These are phyloP conservation scores for Macrotrachela quadricornifera DNA, from an alignment of 1,140 invertebrate species.

Conservation along the genomic window DNA sequence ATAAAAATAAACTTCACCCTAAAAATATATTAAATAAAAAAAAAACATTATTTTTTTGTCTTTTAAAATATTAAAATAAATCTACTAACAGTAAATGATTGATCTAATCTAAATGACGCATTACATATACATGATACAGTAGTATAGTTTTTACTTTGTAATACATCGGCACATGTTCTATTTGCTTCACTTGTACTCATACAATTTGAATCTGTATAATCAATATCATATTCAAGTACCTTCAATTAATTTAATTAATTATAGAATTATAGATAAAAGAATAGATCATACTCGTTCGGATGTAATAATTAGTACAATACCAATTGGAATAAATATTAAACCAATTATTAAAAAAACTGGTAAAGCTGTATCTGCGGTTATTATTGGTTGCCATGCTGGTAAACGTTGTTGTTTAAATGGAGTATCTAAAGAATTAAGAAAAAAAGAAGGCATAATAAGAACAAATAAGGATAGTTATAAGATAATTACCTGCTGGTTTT, in stretches of 20 bases:
- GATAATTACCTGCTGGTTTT: too few species aligned
- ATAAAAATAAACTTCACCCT: conserved; percentile 80
- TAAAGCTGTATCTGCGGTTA: conserved; percentile 86
- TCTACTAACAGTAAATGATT: conserved; percentile 39
- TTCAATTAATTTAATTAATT: conserved; percentile 15
- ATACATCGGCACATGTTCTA: not conserved
- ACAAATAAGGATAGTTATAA: too few species aligned
- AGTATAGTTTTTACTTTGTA: conserved; percentile 20
- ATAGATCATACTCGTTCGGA: conserved; percentile 49
- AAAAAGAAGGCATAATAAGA: too few species aligned
- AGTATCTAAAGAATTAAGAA: conserved; percentile 60
- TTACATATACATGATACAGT: conserved; percentile 41
- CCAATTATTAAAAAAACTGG: conserved; percentile 92
- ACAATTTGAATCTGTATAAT: conserved; percentile 45
- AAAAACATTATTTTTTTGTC: too few species aligned
- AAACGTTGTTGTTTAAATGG: conserved; percentile 91
- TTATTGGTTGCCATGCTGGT: conserved; percentile 92
- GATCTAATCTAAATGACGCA: conserved; percentile 43
- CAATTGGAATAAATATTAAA: conserved; percentile 83
- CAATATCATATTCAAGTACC: conserved; percentile 50
- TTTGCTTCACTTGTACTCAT: too few species aligned
- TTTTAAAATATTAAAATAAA: too few species aligned
- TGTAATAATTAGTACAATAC: conserved; percentile 67
- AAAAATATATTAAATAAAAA: conserved; percentile 13
- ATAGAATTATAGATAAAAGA: not conserved